phyloP scores from a whole-genome alignment of 1,140 invertebrate genomes.

The Brachionus asplanchnoidis region DNA sequence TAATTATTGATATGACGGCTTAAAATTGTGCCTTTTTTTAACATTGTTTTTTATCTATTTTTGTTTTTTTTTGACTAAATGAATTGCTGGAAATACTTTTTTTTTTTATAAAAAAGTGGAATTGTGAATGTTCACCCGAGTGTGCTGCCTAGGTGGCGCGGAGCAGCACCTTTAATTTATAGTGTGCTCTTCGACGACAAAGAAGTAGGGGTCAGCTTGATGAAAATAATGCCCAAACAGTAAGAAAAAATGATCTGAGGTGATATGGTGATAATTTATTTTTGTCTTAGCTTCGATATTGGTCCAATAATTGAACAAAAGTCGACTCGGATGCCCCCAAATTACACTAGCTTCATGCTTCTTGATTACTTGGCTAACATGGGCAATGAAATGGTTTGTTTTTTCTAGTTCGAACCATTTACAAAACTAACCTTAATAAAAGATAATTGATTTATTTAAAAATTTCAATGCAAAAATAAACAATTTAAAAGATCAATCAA shows the following conservation, averaged over 20 bases:
- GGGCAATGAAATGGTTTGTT: conserved; percentile 21
- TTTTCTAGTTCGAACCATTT: neutral
- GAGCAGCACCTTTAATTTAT: conserved; percentile 78
- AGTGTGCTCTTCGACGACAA: conserved; percentile 76
- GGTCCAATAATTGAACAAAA: conserved; percentile 23
- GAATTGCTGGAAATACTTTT: neutral
- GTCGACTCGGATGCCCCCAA: neutral
- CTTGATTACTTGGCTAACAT: neutral
- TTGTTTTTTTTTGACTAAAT: neutral
- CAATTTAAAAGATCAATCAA: conserved; percentile 32
- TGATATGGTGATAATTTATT: neutral
- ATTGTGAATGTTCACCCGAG: conserved; percentile 71
- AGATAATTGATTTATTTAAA: conserved; percentile 36
- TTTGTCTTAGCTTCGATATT: conserved; percentile 25
- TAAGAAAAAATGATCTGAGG: neutral
- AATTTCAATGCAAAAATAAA: conserved; percentile 10
- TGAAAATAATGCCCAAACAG: conserved; percentile 64
- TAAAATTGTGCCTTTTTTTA: no score
- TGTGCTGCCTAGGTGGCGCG: conserved; percentile 82
- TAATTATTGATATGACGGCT: no score
- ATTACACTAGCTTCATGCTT: conserved; percentile 19
- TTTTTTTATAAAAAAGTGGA: conserved; percentile 63
- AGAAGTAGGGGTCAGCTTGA: conserved; percentile 77
- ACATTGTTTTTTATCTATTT: no score
- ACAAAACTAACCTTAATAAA: neutral